These are phyloP conservation scores for Pseudonaja textilis DNA, from an alignment of 2,113 vertebrate species.

Conservation along the genomic window DNA sequence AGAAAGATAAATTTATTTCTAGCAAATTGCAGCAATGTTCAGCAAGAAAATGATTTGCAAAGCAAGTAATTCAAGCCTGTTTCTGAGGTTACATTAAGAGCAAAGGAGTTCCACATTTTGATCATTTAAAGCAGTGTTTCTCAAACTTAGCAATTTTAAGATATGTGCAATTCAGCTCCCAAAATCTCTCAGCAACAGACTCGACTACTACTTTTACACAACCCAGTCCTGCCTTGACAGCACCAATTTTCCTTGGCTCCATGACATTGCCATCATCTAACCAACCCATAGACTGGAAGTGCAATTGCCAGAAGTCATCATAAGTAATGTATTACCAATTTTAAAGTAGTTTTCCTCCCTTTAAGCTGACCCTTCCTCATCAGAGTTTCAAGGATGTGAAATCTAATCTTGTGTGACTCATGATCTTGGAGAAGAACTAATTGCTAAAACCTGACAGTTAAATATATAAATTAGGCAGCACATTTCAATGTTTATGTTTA, in stretches of 20 bases:
- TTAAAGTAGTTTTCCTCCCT: background rate
- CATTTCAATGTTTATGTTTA: background rate
- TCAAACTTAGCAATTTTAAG: background rate
- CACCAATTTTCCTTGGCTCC: background rate
- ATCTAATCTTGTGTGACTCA: background rate
- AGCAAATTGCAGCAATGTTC: background rate
- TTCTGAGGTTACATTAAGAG: background rate
- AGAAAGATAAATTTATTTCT: background rate
- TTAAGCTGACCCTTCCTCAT: background rate
- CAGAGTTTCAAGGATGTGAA: background rate
- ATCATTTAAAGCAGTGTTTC: background rate
- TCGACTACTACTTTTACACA: background rate
- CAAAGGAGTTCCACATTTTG: background rate
- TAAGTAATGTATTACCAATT: background rate
- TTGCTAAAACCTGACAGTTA: background rate
- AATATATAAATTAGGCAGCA: background rate
- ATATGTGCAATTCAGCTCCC: background rate
- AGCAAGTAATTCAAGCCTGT: background rate
- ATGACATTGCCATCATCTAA: background rate
- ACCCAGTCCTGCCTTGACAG: background rate
- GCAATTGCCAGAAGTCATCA: background rate
- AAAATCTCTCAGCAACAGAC: background rate
- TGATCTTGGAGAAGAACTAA: background rate
- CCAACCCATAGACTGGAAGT: background rate
- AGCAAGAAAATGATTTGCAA: background rate